These are phyloP conservation scores for Microcebus jonahi DNA, from an alignment of 2,113 vertebrate genomes.

Conservation along the genomic window DNA sequence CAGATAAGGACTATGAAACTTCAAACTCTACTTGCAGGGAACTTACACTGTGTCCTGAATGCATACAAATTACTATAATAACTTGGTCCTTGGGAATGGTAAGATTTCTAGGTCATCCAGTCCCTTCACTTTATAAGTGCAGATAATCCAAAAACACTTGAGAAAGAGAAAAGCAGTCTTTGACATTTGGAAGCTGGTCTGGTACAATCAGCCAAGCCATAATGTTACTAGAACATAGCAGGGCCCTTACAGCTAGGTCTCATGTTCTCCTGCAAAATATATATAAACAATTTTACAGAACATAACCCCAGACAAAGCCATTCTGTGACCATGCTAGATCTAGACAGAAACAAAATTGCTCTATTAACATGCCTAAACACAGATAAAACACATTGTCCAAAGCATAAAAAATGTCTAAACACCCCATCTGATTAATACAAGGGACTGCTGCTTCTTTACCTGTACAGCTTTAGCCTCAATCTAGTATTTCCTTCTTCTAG, in stretches of 20 bases:
- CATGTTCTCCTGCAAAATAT: background rate
- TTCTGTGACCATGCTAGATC: background rate
- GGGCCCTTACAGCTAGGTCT: background rate
- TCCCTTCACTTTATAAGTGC: background rate
- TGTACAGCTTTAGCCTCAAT: background rate
- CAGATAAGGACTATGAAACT: background rate
- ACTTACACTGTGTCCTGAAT: background rate
- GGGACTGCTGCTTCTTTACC: background rate
- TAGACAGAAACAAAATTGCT: background rate
- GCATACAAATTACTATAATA: background rate
- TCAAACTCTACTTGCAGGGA: background rate
- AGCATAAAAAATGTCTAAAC: conserved; percentile 19
- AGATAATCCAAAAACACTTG: background rate
- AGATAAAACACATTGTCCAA: conserved; percentile 14
- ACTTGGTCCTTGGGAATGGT: background rate
- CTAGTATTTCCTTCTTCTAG: background rate
- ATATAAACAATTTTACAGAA: background rate
- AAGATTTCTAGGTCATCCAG: conserved; percentile 32
- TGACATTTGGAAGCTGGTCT: background rate
- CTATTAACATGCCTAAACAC: background rate
- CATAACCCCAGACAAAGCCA: background rate
- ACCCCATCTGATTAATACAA: background rate
- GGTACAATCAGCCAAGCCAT: background rate
- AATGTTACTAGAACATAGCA: background rate
- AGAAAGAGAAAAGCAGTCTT: background rate